phyloP scores from a whole-genome alignment of 2,888 invertebrate genomes.

The Parnassius apollo region DNA sequence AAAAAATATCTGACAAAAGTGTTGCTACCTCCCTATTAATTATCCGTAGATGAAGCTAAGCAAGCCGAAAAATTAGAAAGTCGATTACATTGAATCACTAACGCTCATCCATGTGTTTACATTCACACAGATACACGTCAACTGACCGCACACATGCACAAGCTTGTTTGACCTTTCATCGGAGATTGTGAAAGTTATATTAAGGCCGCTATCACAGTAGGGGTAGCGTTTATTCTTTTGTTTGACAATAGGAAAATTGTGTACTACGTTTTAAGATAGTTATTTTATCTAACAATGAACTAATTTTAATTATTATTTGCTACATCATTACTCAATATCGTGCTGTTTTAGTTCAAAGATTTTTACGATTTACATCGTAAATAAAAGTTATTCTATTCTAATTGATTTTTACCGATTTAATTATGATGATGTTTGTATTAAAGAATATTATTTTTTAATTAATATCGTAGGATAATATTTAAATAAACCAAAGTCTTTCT shows the following conservation, averaged over 20 bases:
- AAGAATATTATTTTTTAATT: too few relatives aligned
- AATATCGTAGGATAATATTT: too few relatives aligned
- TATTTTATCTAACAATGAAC: too few relatives aligned
- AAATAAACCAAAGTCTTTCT: too few relatives aligned
- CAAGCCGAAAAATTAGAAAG: slow-evolving; percentile 63
- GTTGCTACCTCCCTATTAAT: slow-evolving; percentile 8
- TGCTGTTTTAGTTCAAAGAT: too few relatives aligned
- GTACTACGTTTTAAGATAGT: too few relatives aligned
- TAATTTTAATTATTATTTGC: too few relatives aligned
- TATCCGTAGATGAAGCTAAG: not conserved
- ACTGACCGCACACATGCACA: slow-evolving; percentile 36
- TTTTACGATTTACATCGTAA: too few relatives aligned
- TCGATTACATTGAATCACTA: slow-evolving; percentile 50
- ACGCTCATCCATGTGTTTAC: slow-evolving; percentile 7
- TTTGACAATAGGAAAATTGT: not conserved
- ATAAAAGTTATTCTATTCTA: too few relatives aligned
- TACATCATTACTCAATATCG: too few relatives aligned
- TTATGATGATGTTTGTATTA: too few relatives aligned
- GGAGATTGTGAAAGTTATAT: slow-evolving; percentile 61
- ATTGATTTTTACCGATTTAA: too few relatives aligned
- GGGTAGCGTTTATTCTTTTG: slow-evolving; percentile 2
- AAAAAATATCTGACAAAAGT: not conserved
- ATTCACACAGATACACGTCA: slow-evolving; percentile 33
- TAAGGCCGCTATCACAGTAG: slow-evolving; percentile 32
- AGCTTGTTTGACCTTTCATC: slow-evolving; percentile 60